phyloP scores from a whole-genome alignment of 2,888 invertebrate species.

The Cephus sareptanus region DNA sequence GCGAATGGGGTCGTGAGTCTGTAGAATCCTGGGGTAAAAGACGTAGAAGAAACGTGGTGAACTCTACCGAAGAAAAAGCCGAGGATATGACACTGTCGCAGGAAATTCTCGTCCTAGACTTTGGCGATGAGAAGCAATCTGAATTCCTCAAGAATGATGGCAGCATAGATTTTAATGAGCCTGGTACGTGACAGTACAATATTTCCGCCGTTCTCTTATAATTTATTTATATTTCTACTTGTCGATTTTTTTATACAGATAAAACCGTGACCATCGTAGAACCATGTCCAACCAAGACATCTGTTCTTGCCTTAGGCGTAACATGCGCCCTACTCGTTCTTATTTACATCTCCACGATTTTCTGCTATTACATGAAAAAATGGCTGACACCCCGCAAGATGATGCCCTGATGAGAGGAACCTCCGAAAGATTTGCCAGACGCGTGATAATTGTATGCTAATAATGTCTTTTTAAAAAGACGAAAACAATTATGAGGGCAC shows the following conservation, averaged over 20 bases:
- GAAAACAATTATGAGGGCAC: neutral
- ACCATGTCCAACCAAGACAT: slow-evolving; percentile 91
- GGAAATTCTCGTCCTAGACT: slow-evolving; percentile 92
- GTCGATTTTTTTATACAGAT: slow-evolving; percentile 67
- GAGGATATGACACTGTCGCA: slow-evolving; percentile 94
- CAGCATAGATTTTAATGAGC: slow-evolving; percentile 70
- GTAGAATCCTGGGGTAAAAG: slow-evolving; percentile 92
- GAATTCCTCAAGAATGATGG: slow-evolving; percentile 84
- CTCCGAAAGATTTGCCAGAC: neutral
- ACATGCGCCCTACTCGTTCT: slow-evolving; percentile 90
- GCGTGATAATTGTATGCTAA: neutral
- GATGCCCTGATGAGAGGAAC: slow-evolving; percentile 70
- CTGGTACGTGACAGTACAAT: slow-evolving; percentile 55
- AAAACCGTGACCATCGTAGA: slow-evolving; percentile 91
- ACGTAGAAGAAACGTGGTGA: slow-evolving; percentile 78
- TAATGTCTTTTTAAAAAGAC: neutral
- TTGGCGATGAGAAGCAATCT: slow-evolving; percentile 88
- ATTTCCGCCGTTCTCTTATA: neutral
- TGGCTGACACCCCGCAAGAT: slow-evolving; percentile 89
- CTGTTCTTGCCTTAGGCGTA: slow-evolving; percentile 89
- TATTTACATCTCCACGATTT: slow-evolving; percentile 90
- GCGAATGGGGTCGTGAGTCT: slow-evolving; percentile 91
- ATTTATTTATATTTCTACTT: slow-evolving; percentile 4
- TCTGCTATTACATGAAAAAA: slow-evolving; percentile 94
- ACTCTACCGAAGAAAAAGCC: slow-evolving; percentile 74